Conservation (phyloP, 1,140 invertebrate species). For the Acromyrmex heyeri region DNA sequence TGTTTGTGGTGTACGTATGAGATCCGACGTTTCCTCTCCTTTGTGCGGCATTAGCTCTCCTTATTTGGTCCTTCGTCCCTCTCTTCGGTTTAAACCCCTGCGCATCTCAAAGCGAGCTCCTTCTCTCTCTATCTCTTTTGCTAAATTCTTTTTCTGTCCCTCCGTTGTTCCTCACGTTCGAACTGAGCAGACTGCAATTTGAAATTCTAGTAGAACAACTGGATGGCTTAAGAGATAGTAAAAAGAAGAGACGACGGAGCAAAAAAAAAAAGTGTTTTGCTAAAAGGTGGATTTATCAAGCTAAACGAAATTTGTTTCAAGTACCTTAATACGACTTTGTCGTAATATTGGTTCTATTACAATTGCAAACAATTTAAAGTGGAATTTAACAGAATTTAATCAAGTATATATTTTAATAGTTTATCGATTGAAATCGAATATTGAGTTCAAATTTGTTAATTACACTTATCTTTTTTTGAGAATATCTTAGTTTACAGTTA, state of each 20-base stretch:
- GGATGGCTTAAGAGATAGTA: background rate
- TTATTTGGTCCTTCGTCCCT: conserved; percentile 77
- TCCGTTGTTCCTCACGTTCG: background rate
- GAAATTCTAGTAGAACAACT: conserved; percentile 52
- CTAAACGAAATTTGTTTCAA: background rate
- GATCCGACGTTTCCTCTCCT: conserved; percentile 81
- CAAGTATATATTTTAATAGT: background rate
- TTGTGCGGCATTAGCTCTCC: conserved; percentile 77
- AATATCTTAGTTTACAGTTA: background rate
- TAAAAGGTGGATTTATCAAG: background rate
- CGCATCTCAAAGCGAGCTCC: conserved; percentile 33
- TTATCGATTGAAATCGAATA: background rate
- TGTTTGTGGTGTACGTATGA: conserved; percentile 55
- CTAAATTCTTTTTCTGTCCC: background rate
- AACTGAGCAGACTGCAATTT: background rate
- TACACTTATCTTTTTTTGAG: background rate
- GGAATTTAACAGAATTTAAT: background rate
- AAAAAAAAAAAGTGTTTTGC: background rate
- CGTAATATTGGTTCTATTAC: background rate
- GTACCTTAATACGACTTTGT: background rate
- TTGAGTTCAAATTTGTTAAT: background rate
- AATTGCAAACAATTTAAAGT: background rate
- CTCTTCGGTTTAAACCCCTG: conserved; percentile 56
- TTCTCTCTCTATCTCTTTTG: background rate
- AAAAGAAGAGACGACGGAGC: background rate